Percentiles rank a stretch among this genome's conserved stretches.
Evolutionary conservation across 30 jellyfish, hydroid and myxozoan species (phyloP).

Genomic region (Sanderia malayensis): DNA sequence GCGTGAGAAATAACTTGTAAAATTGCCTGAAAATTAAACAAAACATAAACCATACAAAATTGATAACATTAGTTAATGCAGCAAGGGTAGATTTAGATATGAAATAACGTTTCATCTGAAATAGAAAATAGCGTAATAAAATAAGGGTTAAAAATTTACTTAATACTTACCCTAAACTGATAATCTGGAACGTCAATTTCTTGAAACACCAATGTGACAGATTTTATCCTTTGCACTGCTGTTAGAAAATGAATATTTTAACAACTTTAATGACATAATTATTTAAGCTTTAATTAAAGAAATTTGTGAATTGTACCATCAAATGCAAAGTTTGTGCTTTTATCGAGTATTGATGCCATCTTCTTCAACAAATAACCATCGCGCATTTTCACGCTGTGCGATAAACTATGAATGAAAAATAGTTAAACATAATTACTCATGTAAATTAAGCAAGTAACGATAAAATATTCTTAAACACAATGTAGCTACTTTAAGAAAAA

Average conservation of each 20-base stretch:
- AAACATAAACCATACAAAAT: no score
- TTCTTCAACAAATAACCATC: slow-evolving; percentile 77
- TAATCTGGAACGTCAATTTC: slow-evolving; percentile 64
- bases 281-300: not conserved
- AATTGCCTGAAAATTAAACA: slow-evolving; percentile 29
- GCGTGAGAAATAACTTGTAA: slow-evolving; percentile 9
- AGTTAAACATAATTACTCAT: no score
- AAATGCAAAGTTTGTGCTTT: not conserved
- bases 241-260: no score
- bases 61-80: no score
- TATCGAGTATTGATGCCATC: slow-evolving; percentile 52
- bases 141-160: no score
- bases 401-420: slow-evolving; percentile 25
- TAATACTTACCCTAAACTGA: slow-evolving; percentile 15
- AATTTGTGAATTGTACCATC: slow-evolving; percentile 6
- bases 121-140: no score
- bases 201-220: slow-evolving; percentile 2
- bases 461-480: no score
- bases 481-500: no score
- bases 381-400: slow-evolving; percentile 79
- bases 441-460: no score
- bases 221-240: no score
- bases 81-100: no score
- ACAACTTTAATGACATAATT: not conserved
- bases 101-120: no score